Conservation (phyloP, 2,888 invertebrate genomes). For the Alcis repandata region DNA sequence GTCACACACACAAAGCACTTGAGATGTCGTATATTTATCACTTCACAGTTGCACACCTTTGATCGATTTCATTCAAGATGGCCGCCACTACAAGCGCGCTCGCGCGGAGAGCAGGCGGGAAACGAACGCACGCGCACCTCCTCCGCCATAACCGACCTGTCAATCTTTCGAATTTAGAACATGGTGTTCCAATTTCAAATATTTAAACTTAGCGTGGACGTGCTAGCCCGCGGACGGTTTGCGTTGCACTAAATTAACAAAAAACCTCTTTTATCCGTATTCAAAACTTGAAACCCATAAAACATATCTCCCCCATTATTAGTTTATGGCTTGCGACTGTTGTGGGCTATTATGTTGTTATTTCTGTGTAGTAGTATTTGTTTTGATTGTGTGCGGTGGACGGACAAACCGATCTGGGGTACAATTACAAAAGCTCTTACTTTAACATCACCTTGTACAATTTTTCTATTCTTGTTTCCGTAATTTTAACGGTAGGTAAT, state of each 20-base stretch:
- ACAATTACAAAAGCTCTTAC: conserved; percentile 48
- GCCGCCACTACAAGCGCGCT: conserved; percentile 60
- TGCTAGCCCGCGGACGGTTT: conserved; percentile 74
- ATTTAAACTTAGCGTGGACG: conserved; percentile 57
- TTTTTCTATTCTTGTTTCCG: conserved; percentile 8
- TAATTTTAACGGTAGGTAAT: conserved; percentile 2
- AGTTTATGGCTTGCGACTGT: conserved; percentile 84
- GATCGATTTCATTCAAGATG: conserved; percentile 85
- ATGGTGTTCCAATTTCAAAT: conserved; percentile 45
- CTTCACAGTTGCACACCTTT: conserved; percentile 84
- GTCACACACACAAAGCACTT: conserved; percentile 26
- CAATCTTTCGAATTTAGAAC: conserved; percentile 72
- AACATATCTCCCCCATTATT: conserved; percentile 86
- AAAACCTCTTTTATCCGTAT: conserved; percentile 75
- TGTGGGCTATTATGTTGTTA: conserved; percentile 81
- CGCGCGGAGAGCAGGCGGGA: conserved; percentile 77
- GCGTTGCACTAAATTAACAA: conserved; percentile 79
- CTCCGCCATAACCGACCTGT: conserved; percentile 67
- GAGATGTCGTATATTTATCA: conserved; percentile 72
- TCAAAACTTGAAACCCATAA: conserved; percentile 84
- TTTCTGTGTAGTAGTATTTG: conserved; percentile 79
- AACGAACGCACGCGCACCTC: conserved; percentile 78
- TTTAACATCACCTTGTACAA: conserved; percentile 31
- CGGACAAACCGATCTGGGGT: conserved; percentile 74
- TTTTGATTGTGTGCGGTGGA: conserved; percentile 79